Evolutionary conservation across 2,113 vertebrate species (phyloP).

Genomic region (Blennius ocellaris): DNA sequence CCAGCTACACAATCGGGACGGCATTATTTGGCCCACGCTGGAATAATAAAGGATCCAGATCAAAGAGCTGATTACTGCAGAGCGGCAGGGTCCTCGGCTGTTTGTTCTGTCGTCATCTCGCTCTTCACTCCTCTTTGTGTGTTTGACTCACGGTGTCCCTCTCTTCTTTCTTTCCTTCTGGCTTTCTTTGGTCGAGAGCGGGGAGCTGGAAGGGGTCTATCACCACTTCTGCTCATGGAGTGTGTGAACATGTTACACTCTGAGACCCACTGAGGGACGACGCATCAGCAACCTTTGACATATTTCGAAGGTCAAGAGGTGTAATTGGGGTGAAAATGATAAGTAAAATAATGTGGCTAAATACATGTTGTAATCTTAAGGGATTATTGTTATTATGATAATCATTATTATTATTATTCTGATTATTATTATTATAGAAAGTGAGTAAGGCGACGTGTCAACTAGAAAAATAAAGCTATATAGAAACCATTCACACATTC

Average conservation of each 20-base stretch:
- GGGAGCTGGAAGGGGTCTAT: slow-evolving; percentile 22
- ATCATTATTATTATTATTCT: too few relatives aligned
- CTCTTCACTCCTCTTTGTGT: slow-evolving; percentile 63
- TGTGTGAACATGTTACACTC: neutral
- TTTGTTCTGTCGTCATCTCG: slow-evolving; percentile 66
- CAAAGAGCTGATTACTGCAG: slow-evolving; percentile 82
- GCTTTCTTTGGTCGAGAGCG: neutral
- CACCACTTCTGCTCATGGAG: slow-evolving; percentile 15
- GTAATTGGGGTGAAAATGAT: too few relatives aligned
- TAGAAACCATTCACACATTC: too few relatives aligned
- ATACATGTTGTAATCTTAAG: too few relatives aligned
- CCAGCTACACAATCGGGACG: slow-evolving; percentile 81
- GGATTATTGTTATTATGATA: too few relatives aligned
- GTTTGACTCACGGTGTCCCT: slow-evolving; percentile 33
- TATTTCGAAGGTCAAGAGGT: too few relatives aligned
- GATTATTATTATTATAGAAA: too few relatives aligned
- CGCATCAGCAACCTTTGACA: too few relatives aligned
- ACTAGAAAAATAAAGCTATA: too few relatives aligned
- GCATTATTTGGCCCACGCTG: slow-evolving; percentile 80
- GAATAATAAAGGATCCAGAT: slow-evolving; percentile 82
- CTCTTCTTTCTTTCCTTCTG: slow-evolving; percentile 4
- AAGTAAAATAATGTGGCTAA: too few relatives aligned
- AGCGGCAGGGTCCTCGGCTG: slow-evolving; percentile 60
- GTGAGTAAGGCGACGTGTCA: too few relatives aligned
- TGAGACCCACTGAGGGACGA: too few relatives aligned